Percentiles rank a stretch among this genome's conserved stretches.
Conservation (phyloP, 2,113 vertebrate genomes). For the Formicarius rufipectus region DNA sequence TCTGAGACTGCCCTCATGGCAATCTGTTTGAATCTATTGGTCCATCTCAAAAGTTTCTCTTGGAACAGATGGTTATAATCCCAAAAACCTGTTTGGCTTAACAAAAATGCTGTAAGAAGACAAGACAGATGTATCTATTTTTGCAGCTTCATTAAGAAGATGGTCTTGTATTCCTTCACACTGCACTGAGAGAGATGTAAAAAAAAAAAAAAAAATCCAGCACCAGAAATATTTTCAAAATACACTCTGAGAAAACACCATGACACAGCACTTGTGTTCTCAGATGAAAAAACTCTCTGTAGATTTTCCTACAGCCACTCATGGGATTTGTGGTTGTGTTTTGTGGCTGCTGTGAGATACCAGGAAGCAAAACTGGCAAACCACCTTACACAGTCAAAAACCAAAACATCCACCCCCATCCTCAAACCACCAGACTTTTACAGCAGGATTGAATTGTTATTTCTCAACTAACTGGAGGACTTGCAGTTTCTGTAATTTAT, state of each 20-base stretch:
- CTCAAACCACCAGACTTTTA: background rate
- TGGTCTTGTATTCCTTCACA: background rate
- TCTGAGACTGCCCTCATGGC: background rate
- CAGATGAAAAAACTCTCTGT: background rate
- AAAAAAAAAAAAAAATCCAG: background rate
- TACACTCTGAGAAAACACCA: background rate
- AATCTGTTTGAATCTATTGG: background rate
- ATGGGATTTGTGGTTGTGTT: background rate
- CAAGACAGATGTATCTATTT: background rate
- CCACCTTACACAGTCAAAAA: background rate
- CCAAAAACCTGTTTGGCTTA: background rate
- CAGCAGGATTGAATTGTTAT: background rate
- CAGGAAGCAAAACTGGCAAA: background rate
- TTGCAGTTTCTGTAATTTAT: background rate
- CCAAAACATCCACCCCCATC: background rate
- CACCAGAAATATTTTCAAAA: background rate
- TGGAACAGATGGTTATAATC: fast-evolving
- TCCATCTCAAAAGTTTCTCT: background rate
- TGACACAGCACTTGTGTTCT: background rate
- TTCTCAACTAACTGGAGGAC: background rate
- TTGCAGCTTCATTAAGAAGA: background rate
- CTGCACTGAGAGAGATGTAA: background rate
- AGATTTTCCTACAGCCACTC: background rate
- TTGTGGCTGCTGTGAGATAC: background rate
- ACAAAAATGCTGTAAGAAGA: background rate